A percentile compares a stretch with the other conserved stretches of the same genome.
Conservation (phyloP, 2,888 invertebrate genomes). For the Drosophila nr. fundita region DNA sequence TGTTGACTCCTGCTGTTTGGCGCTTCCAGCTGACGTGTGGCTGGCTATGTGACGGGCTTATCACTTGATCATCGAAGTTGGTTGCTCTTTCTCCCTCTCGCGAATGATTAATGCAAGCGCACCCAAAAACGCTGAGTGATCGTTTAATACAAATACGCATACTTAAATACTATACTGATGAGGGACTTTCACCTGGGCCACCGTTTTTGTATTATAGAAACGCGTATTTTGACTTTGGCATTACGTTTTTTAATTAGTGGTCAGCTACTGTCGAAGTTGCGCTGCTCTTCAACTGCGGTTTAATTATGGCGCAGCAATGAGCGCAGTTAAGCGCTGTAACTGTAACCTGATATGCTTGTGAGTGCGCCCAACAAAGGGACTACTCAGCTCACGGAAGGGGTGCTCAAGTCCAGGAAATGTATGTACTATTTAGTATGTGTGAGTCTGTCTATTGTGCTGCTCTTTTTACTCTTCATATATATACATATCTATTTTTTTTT, state of each 20-base stretch:
- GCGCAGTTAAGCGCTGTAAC: constrained; percentile 61
- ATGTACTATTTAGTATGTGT: constrained; percentile 10
- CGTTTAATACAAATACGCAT: constrained; percentile 72
- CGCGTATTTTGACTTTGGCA: constrained; percentile 55
- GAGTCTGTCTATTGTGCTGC: constrained; percentile 53
- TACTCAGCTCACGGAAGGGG: constrained; percentile 56
- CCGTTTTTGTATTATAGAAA: not conserved
- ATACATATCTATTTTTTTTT: not conserved
- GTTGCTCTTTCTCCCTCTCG: constrained; percentile 4
- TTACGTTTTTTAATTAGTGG: constrained; percentile 71
- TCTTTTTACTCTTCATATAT: constrained; percentile 22
- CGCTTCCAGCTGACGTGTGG: constrained; percentile 84
- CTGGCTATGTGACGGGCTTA: constrained; percentile 80
- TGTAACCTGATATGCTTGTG: constrained; percentile 79
- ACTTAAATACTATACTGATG: constrained; percentile 22
- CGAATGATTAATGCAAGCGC: constrained; percentile 75
- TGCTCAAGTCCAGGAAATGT: constrained; percentile 59
- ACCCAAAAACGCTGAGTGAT: constrained; percentile 80
- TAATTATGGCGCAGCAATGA: constrained; percentile 66
- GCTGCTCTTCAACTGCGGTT: constrained; percentile 62
- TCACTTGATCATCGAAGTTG: constrained; percentile 75
- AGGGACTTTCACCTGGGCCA: constrained; percentile 51
- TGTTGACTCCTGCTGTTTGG: constrained; percentile 82
- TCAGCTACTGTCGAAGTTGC: constrained; percentile 46
- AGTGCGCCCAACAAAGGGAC: constrained; percentile 61